Percentiles rank a stretch among this genome's conserved stretches.
Evolutionary conservation across 1,140 invertebrate species (phyloP).

Genomic region (Zaprionus tsacasi): DNA sequence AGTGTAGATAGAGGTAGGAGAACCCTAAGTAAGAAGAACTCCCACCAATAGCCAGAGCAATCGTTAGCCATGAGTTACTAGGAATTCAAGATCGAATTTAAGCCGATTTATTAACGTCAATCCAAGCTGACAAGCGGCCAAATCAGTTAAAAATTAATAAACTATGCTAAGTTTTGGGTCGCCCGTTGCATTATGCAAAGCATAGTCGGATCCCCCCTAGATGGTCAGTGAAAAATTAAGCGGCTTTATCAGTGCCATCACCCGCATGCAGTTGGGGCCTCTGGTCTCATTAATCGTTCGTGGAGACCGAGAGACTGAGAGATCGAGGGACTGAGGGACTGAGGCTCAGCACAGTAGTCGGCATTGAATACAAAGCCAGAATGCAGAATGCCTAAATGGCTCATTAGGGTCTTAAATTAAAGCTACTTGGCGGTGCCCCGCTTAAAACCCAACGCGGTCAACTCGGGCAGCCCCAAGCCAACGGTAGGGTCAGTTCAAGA

Average conservation of each 20-base stretch:
- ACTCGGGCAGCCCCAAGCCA: conserved; percentile 50
- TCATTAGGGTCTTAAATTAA: conserved; percentile 80
- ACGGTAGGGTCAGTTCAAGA: conserved; percentile 21
- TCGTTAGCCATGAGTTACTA: too few species aligned
- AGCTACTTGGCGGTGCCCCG: conserved; percentile 68
- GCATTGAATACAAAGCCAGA: conserved; percentile 76
- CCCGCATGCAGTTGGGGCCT: conserved; percentile 56
- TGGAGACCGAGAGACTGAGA: conserved; percentile 9
- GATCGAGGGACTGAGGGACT: too few species aligned
- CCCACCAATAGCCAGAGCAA: too few species aligned
- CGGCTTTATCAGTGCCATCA: conserved; percentile 78
- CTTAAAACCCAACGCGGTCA: conserved; percentile 61
- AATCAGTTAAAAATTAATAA: conserved; percentile 72
- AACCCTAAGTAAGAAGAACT: too few species aligned
- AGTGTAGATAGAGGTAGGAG: not conserved
- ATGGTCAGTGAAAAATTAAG: conserved; percentile 72
- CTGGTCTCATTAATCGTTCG: conserved; percentile 72
- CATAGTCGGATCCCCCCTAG: conserved; percentile 35
- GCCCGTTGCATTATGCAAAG: conserved; percentile 73
- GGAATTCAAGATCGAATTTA: conserved; percentile 74
- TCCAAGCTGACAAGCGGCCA: conserved; percentile 37
- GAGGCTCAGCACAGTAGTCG: conserved; percentile 69
- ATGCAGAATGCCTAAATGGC: conserved; percentile 78
- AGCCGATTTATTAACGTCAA: conserved; percentile 78
- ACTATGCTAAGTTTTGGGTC: conserved; percentile 59